Evolutionary conservation across 2,888 invertebrate species (phyloP).

Genomic region (Chrysina gloriosa): DNA sequence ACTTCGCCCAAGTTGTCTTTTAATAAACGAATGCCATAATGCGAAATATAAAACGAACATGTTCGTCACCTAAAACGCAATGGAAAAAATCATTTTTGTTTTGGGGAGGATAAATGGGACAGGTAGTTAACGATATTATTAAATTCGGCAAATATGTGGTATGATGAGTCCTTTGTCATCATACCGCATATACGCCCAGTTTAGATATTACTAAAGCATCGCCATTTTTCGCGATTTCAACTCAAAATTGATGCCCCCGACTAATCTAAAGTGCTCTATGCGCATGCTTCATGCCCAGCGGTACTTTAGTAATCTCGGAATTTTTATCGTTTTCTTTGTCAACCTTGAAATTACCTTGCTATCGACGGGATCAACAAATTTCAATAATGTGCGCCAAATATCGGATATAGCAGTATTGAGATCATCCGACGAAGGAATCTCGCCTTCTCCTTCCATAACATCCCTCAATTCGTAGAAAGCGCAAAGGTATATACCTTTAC

Average conservation of each 20-base stretch:
- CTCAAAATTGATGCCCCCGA: too few species aligned
- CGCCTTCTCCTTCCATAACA: constrained; percentile 55
- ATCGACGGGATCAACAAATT: constrained; percentile 84
- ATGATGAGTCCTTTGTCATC: too few species aligned
- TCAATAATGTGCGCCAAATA: constrained; percentile 77
- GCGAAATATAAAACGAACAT: constrained; percentile 76
- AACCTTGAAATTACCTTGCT: constrained; percentile 71
- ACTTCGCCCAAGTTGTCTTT: constrained; percentile 85
- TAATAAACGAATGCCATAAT: constrained; percentile 83
- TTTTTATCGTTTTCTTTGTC: too few species aligned
- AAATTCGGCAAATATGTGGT: too few species aligned
- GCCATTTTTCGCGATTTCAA: too few species aligned
- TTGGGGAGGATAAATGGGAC: too few species aligned
- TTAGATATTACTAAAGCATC: too few species aligned
- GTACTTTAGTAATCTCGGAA: too few species aligned
- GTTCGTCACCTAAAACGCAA: constrained; percentile 51
- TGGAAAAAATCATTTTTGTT: not conserved
- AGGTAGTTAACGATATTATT: too few species aligned
- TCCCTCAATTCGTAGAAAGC: constrained; percentile 68
- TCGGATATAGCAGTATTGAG: constrained; percentile 65
- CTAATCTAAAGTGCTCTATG: too few species aligned
- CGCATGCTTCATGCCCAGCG: too few species aligned
- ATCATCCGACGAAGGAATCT: constrained; percentile 67
- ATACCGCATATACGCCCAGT: too few species aligned
- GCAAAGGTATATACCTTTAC: constrained; percentile 79